These are phyloP conservation scores for Trichosurus vulpecula DNA, from an alignment of 2,797 vertebrate genomes.

Conservation along the genomic window DNA sequence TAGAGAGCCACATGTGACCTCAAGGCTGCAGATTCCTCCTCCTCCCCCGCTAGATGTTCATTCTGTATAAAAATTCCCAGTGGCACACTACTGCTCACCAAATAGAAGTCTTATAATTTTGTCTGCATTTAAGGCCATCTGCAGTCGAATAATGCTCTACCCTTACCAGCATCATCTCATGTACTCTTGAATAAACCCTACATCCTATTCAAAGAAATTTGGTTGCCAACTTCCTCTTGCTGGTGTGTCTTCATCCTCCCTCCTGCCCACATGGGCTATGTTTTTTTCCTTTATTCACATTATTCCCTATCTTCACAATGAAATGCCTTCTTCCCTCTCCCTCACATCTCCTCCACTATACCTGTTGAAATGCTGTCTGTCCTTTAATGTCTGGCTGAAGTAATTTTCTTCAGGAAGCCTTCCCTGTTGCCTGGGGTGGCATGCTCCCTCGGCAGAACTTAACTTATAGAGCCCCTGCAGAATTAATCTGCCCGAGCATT, in stretches of 20 bases:
- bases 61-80: background rate
- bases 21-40: too few species aligned
- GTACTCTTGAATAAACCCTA: background rate
- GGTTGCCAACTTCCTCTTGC: background rate
- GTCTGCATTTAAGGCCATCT: background rate
- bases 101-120: background rate
- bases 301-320: background rate
- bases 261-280: background rate
- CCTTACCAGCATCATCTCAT: background rate
- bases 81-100: background rate
- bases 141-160: background rate
- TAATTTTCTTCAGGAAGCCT: background rate
- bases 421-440: background rate
- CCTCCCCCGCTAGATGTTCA: background rate
- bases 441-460: too few species aligned
- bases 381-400: background rate
- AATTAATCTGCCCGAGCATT: background rate
- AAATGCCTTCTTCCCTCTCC: background rate
- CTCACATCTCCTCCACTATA: background rate
- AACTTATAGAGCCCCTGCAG: background rate
- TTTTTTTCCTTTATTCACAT: background rate
- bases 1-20: too few species aligned
- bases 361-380: background rate
- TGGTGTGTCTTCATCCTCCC: background rate
- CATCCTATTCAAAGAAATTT: background rate